phyloP scores from a whole-genome alignment of 2,113 vertebrate species.

The Carollia perspicillata region DNA sequence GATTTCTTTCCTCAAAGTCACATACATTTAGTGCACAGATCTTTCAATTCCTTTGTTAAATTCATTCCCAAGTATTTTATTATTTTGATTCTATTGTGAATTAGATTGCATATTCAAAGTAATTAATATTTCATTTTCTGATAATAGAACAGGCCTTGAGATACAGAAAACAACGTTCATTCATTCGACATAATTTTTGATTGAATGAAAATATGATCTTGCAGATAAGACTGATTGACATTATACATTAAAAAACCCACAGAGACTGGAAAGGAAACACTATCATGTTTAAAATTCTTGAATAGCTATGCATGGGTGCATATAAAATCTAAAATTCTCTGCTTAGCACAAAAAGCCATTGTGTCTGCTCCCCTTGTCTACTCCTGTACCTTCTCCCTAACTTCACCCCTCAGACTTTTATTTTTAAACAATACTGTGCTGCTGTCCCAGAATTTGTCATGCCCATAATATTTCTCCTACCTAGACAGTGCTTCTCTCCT shows the following conservation, averaged over 20 bases:
- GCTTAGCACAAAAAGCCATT: not conserved
- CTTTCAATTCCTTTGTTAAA: not conserved
- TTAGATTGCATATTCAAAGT: not conserved
- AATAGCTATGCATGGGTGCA: not conserved
- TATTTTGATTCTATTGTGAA: not conserved
- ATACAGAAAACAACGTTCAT: not conserved
- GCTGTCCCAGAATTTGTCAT: not conserved
- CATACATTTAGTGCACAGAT: not conserved
- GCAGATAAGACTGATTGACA: not conserved
- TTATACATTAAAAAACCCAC: not conserved
- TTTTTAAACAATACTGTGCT: not conserved
- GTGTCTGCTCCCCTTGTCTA: not conserved
- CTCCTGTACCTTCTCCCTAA: not conserved
- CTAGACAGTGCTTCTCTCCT: not conserved
- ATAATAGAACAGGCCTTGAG: not conserved
- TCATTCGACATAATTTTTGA: not conserved
- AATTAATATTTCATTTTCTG: not conserved
- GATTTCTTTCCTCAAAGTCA: not conserved
- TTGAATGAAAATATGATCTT: not conserved
- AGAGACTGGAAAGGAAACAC: not conserved
- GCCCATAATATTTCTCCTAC: not conserved
- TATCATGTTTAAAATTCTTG: not conserved
- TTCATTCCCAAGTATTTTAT: not conserved
- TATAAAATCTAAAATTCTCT: not conserved
- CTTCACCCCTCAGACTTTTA: not conserved